Conservation (phyloP, 2,797 vertebrate species). For the Melopsittacus undulatus region DNA sequence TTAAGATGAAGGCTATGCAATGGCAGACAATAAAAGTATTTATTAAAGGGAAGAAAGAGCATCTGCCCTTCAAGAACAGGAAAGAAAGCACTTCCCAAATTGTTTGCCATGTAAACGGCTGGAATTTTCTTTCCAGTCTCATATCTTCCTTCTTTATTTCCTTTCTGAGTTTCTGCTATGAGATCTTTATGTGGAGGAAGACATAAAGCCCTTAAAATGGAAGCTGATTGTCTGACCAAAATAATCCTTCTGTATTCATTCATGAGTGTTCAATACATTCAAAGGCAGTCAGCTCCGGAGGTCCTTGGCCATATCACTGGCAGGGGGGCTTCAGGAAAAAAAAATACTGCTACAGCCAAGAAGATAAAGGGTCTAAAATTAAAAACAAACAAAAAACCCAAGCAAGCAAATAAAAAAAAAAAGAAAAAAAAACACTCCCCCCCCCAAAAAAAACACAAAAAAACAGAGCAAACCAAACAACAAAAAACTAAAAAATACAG, state of each 20-base stretch:
- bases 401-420: neutral
- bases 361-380: neutral
- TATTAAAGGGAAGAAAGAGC: neutral
- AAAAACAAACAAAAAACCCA: neutral
- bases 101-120: neutral
- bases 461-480: neutral
- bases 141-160: neutral
- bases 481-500: accelerated
- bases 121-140: neutral
- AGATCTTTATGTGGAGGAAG: neutral
- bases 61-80: neutral
- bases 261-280: neutral
- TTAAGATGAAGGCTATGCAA: neutral
- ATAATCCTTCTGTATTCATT: neutral
- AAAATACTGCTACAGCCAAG: neutral
- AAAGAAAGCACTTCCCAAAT: neutral
- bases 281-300: neutral
- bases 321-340: neutral
- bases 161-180: neutral
- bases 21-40: neutral
- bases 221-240: neutral
- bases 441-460: neutral
- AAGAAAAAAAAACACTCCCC: neutral
- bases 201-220: neutral
- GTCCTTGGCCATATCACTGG: neutral